Evolutionary conservation across 2,888 invertebrate species (phyloP).

Genomic region (Zygothrica quintamaculata): DNA sequence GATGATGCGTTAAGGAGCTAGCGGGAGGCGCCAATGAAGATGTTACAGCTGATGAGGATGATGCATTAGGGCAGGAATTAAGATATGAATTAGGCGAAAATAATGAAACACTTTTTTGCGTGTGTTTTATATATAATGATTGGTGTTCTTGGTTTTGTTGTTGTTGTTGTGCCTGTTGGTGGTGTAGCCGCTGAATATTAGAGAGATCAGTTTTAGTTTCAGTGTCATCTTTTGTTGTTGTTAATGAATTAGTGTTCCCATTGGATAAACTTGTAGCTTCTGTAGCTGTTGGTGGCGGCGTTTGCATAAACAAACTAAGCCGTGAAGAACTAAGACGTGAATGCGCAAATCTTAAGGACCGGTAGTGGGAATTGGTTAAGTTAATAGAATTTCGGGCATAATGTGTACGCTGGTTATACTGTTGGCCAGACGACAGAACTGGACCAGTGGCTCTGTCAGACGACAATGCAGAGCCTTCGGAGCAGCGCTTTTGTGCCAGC

Average conservation of each 20-base stretch:
- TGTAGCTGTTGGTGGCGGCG: conserved; percentile 40
- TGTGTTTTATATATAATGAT: conserved; percentile 72
- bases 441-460: conserved; percentile 10
- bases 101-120: conserved; percentile 70
- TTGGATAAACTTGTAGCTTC: conserved; percentile 41
- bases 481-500: conserved; percentile 83
- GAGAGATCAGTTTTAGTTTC: conserved; percentile 41
- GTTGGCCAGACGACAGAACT: conserved; percentile 36
- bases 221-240: conserved; percentile 32
- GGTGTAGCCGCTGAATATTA: conserved; percentile 41
- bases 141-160: conserved; percentile 60
- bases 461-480: conserved; percentile 72
- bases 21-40: conserved; percentile 65
- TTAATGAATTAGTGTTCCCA: conserved; percentile 35
- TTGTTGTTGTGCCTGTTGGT: conserved; percentile 41
- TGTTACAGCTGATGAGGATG: conserved; percentile 56
- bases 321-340: conserved; percentile 83
- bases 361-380: conserved; percentile 83
- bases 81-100: conserved; percentile 73
- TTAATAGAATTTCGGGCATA: conserved; percentile 83
- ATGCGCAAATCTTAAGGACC: conserved; percentile 83
- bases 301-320: conserved; percentile 82
- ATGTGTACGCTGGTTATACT: conserved; percentile 79
- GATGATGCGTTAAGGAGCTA: conserved; percentile 77
- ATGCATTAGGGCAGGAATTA: conserved; percentile 52